Conservation (phyloP, 2,113 vertebrate genomes). For the Typhlomys cinereus region DNA sequence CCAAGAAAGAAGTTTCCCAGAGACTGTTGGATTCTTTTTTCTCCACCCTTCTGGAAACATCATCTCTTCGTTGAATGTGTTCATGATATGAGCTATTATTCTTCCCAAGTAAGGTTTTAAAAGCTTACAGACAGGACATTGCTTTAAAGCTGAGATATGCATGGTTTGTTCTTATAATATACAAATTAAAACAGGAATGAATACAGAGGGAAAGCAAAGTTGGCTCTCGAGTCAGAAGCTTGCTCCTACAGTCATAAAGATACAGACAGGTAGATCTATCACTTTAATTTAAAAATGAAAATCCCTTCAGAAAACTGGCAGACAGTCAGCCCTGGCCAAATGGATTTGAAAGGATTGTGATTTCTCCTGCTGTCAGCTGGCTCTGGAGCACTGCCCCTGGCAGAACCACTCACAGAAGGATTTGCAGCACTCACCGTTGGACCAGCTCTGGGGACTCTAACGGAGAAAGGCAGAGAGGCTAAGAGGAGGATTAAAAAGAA, state of each 20-base stretch:
- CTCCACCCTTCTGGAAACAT: slow-evolving; percentile 48
- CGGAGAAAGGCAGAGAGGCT: not conserved
- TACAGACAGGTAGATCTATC: slow-evolving; percentile 61
- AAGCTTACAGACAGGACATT: not conserved
- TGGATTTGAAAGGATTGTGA: slow-evolving; percentile 58
- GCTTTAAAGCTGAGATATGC: slow-evolving; percentile 29
- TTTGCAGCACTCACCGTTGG: not conserved
- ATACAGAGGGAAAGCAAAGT: slow-evolving; percentile 48
- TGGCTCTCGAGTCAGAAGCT: slow-evolving; percentile 34
- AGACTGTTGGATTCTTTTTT: slow-evolving; percentile 50
- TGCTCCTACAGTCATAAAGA: slow-evolving; percentile 47
- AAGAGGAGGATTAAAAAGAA: not conserved
- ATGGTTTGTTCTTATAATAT: not conserved
- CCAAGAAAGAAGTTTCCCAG: slow-evolving; percentile 72
- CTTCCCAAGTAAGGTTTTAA: slow-evolving; percentile 33
- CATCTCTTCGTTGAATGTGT: slow-evolving; percentile 37
- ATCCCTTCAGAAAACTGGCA: slow-evolving; percentile 65
- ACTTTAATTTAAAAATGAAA: slow-evolving; percentile 73
- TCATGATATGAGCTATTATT: slow-evolving; percentile 18
- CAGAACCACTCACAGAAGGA: not conserved
- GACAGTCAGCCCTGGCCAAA: slow-evolving; percentile 50
- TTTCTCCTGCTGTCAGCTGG: slow-evolving; percentile 51
- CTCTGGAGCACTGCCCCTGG: slow-evolving; percentile 14
- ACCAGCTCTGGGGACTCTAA: slow-evolving; percentile 15
- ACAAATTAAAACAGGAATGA: slow-evolving; percentile 48